Base-by-base conservation (phyloP, 2,888 invertebrate genomes). In the Drosophila antonietae region DNA sequence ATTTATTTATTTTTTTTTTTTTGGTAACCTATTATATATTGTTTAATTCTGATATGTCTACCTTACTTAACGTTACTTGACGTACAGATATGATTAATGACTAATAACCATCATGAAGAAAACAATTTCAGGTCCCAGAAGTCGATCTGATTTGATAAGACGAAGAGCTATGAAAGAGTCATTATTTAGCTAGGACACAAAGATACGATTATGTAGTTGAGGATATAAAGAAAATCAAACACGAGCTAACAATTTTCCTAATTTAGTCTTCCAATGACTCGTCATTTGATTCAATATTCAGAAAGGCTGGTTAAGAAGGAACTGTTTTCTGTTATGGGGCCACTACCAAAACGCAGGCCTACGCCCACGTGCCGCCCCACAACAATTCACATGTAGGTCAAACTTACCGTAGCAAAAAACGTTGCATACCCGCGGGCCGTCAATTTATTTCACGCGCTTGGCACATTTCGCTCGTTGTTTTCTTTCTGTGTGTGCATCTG, bases 391-490 rank as follows among this genome's bases (percentile, higher is more conserved):
- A 83, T 86, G 83, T 83, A 83, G 83, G 83, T 86, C 83, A 86
- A 70, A 83, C 57, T 57, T 60, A 51, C 78, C 66, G 64, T 59
- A 51, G 64, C 57, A 83, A 67, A 85, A 80, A 75, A 47, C 80
- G 72, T 73, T 85, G 83, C 83, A 77, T 85, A 84, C 86, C 86
- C 81, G 59, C 60, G 60, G 84, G 88, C 88, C 85, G 83, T 77
- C 80, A 88, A 83, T 88, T 84, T 80, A 78, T 80, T 83, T 83
- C 70, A 69, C 73, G 86, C 75, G 81, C 78, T 78, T 68, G 71
- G 75, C 75, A 78, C 75, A 78, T 60, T 82, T 80, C 55, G 75
- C 73, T 66, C 56, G 86, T 68, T 68, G 67, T 47, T 72, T 56
- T 57, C 35, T 18, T 55, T 41, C 18, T 51, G 51, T 51, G 49